phyloP scores from a whole-genome alignment of 2,888 invertebrate species.

The Ptychoptera contaminata region DNA sequence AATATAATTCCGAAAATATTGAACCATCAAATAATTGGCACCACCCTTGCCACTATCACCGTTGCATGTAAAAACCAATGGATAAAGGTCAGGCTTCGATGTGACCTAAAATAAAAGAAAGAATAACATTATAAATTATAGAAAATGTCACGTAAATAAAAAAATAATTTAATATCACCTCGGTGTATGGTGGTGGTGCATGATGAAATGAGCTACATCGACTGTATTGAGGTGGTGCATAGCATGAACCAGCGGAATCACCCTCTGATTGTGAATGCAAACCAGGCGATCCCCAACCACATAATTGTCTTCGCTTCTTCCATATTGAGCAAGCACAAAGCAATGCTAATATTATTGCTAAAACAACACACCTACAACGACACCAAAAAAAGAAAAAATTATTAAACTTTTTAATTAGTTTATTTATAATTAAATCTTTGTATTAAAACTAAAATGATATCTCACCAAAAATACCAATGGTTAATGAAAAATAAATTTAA shows the following conservation, averaged over 20 bases:
- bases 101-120: conserved; percentile 43
- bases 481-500: conserved; percentile 50
- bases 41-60: conserved; percentile 52
- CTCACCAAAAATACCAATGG: conserved; percentile 51
- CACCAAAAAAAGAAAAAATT: conserved; percentile 5
- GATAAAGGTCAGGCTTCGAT: conserved; percentile 72
- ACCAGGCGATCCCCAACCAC: conserved; percentile 38
- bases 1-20: conserved; percentile 67
- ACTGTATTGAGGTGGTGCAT: conserved; percentile 70
- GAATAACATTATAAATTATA: not conserved
- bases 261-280: conserved; percentile 46
- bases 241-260: conserved; percentile 65
- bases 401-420: not conserved
- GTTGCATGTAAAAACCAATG: conserved; percentile 66
- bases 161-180: conserved; percentile 35
- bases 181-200: conserved; percentile 70
- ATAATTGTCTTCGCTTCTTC: conserved; percentile 35
- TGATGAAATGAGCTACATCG: conserved; percentile 71
- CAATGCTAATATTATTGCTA: conserved; percentile 50
- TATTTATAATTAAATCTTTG: not conserved
- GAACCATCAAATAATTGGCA: conserved; percentile 69
- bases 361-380: conserved; percentile 42
- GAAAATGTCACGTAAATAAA: not conserved
- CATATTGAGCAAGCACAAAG: conserved; percentile 53
- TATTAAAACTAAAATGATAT: conserved; percentile 9